Conservation (phyloP, 2,888 invertebrate species). For the Machimus rusticus region DNA sequence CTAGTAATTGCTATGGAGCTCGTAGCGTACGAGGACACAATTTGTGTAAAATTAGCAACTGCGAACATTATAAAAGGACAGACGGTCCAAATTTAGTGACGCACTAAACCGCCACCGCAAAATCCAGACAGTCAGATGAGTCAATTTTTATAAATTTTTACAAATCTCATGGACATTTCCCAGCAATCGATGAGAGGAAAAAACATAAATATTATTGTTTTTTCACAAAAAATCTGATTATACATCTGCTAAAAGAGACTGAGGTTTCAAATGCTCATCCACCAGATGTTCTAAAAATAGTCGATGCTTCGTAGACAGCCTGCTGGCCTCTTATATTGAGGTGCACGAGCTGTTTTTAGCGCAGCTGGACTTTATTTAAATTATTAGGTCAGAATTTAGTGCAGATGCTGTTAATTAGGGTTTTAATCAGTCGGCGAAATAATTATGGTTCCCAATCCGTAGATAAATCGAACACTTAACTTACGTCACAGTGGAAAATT, state of each 20-base stretch:
- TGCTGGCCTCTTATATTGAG: neutral
- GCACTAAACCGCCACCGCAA: neutral
- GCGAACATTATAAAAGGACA: neutral
- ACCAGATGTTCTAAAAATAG: neutral
- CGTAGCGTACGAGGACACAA: neutral
- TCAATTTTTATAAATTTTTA: neutral
- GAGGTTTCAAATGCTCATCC: neutral
- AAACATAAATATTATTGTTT: conserved; percentile 1
- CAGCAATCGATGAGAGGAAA: neutral
- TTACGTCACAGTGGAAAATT: neutral
- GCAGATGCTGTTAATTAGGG: conserved; percentile 17
- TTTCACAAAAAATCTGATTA: neutral
- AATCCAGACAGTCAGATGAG: neutral
- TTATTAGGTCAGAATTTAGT: conserved; percentile 20
- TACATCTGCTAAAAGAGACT: neutral
- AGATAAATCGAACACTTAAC: neutral
- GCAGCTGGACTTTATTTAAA: conserved; percentile 16
- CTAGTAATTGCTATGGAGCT: neutral
- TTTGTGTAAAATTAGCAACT: neutral
- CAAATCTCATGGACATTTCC: conserved; percentile 7
- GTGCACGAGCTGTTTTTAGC: neutral
- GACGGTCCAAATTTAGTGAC: neutral
- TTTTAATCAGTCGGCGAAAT: neutral
- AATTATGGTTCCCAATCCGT: neutral
- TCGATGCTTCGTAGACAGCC: neutral